A percentile compares a stretch with the other conserved stretches of the same genome.
Evolutionary conservation across 2,888 invertebrate species (phyloP).

Genomic region (Colostygia pectinataria): DNA sequence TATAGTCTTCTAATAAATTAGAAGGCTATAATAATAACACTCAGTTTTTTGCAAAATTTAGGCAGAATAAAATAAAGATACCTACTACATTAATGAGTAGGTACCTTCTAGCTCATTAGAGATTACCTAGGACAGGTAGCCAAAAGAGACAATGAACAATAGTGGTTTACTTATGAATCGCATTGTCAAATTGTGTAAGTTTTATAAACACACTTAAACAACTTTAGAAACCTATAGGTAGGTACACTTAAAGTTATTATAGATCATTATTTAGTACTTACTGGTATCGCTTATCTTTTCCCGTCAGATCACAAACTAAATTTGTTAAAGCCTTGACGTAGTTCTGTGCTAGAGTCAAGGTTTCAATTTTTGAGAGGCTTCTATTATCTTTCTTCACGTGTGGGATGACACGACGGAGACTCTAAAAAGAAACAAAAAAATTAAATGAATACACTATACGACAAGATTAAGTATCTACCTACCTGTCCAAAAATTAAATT

Average conservation of each 20-base stretch:
- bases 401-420: slow-evolving; percentile 92
- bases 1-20: too few relatives aligned
- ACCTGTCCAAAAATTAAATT: too few relatives aligned
- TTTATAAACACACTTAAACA: slow-evolving; percentile 3
- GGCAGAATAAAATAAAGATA: slow-evolving; percentile 1
- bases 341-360: slow-evolving; percentile 93
- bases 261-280: slow-evolving; percentile 46
- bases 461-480: too few relatives aligned
- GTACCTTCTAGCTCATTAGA: too few relatives aligned
- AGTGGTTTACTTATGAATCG: background rate
- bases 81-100: too few relatives aligned
- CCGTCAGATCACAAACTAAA: slow-evolving; percentile 88
- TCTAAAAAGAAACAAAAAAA: slow-evolving; percentile 75
- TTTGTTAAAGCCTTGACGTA: slow-evolving; percentile 95
- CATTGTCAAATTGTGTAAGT: slow-evolving; percentile 3
- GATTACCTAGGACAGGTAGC: too few relatives aligned
- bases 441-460: too few relatives aligned
- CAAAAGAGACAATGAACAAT: slow-evolving; percentile 15
- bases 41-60: background rate
- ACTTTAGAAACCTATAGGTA: background rate
- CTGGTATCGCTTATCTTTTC: slow-evolving; percentile 84
- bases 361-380: slow-evolving; percentile 94
- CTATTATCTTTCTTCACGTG: slow-evolving; percentile 92
- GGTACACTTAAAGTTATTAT: background rate
- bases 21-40: too few relatives aligned